Percentiles rank a stretch among this genome's conserved stretches.
Conservation (phyloP, 2,113 vertebrate genomes). For the Trogon melanurus region DNA sequence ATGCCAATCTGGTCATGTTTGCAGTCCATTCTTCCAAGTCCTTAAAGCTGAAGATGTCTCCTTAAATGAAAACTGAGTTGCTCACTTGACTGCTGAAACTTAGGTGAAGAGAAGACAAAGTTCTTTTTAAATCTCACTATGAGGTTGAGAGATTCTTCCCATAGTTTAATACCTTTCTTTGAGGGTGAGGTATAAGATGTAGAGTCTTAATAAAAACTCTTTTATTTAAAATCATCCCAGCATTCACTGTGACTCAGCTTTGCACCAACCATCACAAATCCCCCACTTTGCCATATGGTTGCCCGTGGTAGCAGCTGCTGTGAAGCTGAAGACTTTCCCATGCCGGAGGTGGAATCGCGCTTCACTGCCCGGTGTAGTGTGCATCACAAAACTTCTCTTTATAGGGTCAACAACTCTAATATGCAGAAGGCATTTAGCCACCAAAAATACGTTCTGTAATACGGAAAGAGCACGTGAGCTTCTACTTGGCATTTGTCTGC, state of each 20-base stretch:
- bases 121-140: not conserved
- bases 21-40: not conserved
- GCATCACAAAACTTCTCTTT: not conserved
- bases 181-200: not conserved
- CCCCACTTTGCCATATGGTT: rapidly evolving
- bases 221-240: not conserved
- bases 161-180: not conserved
- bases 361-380: not conserved
- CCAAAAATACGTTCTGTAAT: conserved; percentile 4
- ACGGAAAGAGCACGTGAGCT: not conserved
- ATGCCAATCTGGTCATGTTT: not conserved
- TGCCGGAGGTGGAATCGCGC: not conserved
- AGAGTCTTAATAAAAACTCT: not conserved
- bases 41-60: not conserved
- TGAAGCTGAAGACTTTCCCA: not conserved
- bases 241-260: not conserved
- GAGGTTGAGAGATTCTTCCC: not conserved
- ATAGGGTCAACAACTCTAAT: not conserved
- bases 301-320: not conserved
- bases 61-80: not conserved
- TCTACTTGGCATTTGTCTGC: not conserved
- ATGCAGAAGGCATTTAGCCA: not conserved
- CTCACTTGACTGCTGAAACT: not conserved
- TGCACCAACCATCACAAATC: not conserved
- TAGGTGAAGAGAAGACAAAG: not conserved